Evolutionary conservation across 2,888 invertebrate genomes (phyloP).

Genomic region (Netelia virgata): DNA sequence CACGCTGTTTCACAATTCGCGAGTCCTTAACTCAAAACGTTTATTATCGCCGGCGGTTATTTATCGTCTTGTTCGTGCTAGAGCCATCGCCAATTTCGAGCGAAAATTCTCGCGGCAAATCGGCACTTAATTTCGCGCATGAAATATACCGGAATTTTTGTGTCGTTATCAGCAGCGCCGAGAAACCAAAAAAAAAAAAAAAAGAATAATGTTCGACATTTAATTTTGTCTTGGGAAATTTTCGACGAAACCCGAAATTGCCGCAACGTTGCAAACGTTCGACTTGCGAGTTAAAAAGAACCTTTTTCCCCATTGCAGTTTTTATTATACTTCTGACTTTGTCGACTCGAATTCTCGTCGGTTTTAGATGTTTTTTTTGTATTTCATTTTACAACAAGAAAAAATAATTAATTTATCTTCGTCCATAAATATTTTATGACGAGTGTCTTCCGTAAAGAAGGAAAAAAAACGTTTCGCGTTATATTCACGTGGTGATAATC

Average conservation of each 20-base stretch:
- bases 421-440: not conserved
- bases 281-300: not conserved
- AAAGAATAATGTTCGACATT: not conserved
- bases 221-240: not conserved
- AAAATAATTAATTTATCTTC: constrained; percentile 17
- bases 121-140: constrained; percentile 56
- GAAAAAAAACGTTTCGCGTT: not conserved
- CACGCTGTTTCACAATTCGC: not conserved
- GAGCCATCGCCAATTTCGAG: constrained; percentile 45
- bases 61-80: constrained; percentile 63
- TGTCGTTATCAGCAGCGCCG: constrained; percentile 25
- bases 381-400: constrained; percentile 22
- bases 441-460: not conserved
- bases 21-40: constrained; percentile 61
- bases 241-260: constrained; percentile 14
- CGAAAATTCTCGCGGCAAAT: constrained; percentile 49
- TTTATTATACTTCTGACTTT: no score
- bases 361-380: constrained; percentile 10
- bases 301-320: not conserved
- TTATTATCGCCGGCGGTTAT: constrained; percentile 60
- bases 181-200: constrained; percentile 1
- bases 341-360: not conserved
- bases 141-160: constrained; percentile 35
- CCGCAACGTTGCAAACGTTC: not conserved
- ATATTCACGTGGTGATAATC: not conserved